These are phyloP conservation scores for Daubentonia madagascariensis DNA, from an alignment of 2,113 vertebrate genomes.

Conservation along the genomic window DNA sequence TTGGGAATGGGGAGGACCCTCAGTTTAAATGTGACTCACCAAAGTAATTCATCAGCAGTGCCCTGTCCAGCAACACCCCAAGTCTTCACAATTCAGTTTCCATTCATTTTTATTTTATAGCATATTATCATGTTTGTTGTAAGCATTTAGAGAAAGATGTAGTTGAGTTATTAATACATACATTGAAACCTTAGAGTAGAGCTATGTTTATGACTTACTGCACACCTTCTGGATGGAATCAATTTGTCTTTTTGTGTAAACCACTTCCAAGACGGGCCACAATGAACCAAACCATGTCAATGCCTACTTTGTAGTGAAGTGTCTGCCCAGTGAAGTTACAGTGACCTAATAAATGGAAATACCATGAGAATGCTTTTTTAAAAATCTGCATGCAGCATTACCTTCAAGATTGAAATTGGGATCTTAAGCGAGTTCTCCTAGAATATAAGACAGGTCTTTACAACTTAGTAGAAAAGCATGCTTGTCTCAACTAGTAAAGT, in stretches of 20 bases:
- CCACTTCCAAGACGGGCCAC: not conserved
- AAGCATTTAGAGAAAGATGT: not conserved
- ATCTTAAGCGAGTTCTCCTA: conserved; percentile 18
- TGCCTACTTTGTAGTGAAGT: not conserved
- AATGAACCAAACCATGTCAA: not conserved
- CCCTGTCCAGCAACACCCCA: not conserved
- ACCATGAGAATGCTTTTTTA: not conserved
- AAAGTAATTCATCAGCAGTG: not conserved
- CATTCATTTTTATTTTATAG: not conserved
- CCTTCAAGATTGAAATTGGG: not conserved
- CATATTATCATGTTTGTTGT: not conserved
- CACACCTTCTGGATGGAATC: not conserved
- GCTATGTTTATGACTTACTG: not conserved
- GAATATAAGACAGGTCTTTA: not conserved
- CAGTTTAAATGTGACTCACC: not conserved
- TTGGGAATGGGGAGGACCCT: not conserved
- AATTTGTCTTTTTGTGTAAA: not conserved
- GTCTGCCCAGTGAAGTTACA: not conserved
- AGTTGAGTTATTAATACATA: not conserved
- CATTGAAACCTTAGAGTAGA: not conserved
- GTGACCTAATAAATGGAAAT: not conserved
- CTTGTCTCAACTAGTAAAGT: not conserved
- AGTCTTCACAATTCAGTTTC: not conserved
- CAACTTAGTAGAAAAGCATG: not conserved
- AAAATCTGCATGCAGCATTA: not conserved